A percentile compares a stretch with the other conserved stretches of the same genome.
Evolutionary conservation across 2,888 invertebrate species (phyloP).

Genomic region (Drosophila melanocephala): DNA sequence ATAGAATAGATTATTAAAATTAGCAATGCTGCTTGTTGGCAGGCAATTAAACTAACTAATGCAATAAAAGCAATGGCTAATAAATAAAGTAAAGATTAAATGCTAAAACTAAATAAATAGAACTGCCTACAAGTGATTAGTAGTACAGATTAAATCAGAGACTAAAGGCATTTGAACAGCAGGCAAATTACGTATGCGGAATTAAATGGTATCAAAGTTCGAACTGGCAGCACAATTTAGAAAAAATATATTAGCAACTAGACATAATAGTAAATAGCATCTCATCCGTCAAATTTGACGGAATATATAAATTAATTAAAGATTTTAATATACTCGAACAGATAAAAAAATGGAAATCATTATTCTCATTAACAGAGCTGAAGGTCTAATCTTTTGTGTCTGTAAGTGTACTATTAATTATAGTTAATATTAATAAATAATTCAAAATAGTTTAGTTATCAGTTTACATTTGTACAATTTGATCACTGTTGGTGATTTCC

Average conservation of each 20-base stretch:
- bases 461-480: neutral
- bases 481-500: neutral
- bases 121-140: neutral
- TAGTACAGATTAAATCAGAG: neutral
- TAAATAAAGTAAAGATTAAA: neutral
- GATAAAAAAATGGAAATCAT: neutral
- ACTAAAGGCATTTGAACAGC: neutral
- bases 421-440: neutral
- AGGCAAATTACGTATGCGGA: neutral
- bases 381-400: neutral
- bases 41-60: neutral
- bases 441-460: neutral
- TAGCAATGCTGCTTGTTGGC: neutral
- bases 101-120: neutral
- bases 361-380: neutral
- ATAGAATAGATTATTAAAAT: neutral
- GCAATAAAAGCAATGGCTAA: neutral
- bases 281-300: too few species aligned
- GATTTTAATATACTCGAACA: neutral
- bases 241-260: neutral
- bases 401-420: neutral
- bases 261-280: neutral
- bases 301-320: too few species aligned
- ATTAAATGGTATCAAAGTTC: neutral
- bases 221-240: neutral